Evolutionary conservation across 2,888 invertebrate species (phyloP).

Genomic region (Tipula lateralis): DNA sequence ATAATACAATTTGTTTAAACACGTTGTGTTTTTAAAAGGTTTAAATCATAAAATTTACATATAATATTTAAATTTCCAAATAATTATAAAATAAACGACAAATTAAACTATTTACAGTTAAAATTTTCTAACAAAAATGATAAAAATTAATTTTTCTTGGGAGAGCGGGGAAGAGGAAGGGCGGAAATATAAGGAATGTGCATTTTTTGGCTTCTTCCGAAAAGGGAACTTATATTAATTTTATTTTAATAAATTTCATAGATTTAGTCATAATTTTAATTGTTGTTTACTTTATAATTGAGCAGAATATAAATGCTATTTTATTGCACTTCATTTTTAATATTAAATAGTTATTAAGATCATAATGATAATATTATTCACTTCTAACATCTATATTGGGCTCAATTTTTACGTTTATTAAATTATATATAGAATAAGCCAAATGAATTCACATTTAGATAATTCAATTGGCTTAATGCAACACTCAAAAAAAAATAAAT

Average conservation of each 20-base stretch:
- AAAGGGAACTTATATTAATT: neutral
- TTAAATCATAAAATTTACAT: too few species aligned
- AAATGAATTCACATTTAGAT: neutral
- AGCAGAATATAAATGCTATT: neutral
- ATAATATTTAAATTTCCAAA: too few species aligned
- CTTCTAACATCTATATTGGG: neutral
- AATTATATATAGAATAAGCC: neutral
- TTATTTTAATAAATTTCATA: neutral
- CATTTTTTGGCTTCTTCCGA: neutral
- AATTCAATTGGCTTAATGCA: neutral
- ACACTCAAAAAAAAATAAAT: neutral
- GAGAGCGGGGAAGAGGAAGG: neutral
- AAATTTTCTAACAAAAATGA: neutral
- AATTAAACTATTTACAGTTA: neutral
- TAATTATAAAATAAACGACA: neutral
- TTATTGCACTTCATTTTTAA: neutral
- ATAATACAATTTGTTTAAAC: slow-evolving; percentile 6
- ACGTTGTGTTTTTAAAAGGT: neutral
- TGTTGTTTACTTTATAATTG: neutral
- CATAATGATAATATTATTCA: neutral
- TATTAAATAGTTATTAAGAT: neutral
- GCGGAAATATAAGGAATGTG: neutral
- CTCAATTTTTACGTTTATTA: neutral
- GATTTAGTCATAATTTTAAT: neutral
- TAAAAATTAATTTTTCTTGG: neutral